These are phyloP conservation scores for Tetrao urogallus DNA, from an alignment of 2,113 vertebrate genomes.

Conservation along the genomic window DNA sequence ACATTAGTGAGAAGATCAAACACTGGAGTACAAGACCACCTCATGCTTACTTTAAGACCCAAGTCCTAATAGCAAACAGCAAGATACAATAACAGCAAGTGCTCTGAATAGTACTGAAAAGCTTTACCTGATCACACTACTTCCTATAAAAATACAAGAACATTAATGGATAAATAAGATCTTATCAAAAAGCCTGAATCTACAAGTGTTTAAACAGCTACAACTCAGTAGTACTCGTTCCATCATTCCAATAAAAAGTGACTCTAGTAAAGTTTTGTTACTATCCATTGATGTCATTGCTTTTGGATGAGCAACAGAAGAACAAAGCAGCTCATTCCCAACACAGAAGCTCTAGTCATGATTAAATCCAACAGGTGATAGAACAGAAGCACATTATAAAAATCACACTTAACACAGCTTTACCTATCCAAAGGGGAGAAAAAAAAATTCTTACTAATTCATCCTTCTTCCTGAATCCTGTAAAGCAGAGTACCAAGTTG, in stretches of 20 bases:
- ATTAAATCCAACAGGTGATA: neutral
- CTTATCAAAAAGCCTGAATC: neutral
- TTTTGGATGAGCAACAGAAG: neutral
- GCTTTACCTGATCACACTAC: neutral
- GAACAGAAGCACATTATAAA: neutral
- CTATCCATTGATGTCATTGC: neutral
- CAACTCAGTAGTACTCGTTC: neutral
- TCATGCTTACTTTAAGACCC: neutral
- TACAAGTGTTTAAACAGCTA: neutral
- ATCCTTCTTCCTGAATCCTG: slow-evolving; percentile 95
- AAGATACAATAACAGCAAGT: neutral
- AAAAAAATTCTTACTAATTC: slow-evolving; percentile 86
- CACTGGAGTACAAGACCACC: neutral
- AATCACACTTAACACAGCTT: neutral
- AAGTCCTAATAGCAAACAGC: neutral
- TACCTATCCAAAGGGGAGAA: neutral
- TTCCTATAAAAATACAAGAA: neutral
- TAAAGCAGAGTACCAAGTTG: slow-evolving; percentile 93
- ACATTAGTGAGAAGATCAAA: neutral
- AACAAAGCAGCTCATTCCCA: neutral
- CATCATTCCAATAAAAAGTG: neutral
- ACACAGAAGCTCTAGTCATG: accelerated
- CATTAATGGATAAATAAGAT: neutral
- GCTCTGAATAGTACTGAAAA: neutral
- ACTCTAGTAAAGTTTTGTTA: neutral